Percentiles rank a stretch among this genome's conserved stretches.
Conservation (phyloP, 2,797 vertebrate species). For the Chiroxiphia lanceolata region DNA sequence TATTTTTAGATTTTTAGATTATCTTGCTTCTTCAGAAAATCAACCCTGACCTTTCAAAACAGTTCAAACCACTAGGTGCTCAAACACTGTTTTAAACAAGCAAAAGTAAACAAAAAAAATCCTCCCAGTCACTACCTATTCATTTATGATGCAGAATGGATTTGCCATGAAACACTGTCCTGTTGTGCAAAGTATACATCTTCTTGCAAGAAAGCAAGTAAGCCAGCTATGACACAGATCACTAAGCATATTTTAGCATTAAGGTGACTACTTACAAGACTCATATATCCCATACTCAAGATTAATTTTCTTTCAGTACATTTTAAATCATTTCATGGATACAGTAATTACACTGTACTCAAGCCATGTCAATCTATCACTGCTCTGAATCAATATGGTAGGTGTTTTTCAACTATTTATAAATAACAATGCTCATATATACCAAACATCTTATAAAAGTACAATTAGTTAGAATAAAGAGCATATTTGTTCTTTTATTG, state of each 20-base stretch:
- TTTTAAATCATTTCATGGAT: constrained; percentile 39
- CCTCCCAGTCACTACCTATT: not conserved
- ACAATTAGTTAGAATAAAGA: constrained; percentile 29
- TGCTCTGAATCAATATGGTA: constrained; percentile 19
- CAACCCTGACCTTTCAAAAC: not conserved
- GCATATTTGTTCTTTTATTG: constrained; percentile 17
- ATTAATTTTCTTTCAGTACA: constrained; percentile 43
- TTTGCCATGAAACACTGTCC: not conserved
- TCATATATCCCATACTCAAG: not conserved
- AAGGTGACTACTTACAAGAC: constrained; percentile 1
- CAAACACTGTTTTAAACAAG: not conserved
- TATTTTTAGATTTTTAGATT: not conserved
- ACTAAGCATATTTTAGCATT: not conserved
- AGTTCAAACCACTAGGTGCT: not conserved
- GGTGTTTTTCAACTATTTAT: constrained; percentile 34
- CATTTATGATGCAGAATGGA: not conserved
- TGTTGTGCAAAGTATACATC: not conserved
- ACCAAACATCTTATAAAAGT: constrained; percentile 34
- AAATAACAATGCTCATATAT: constrained; percentile 24
- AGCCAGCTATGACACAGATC: not conserved
- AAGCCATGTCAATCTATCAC: constrained; percentile 10
- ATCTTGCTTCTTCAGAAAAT: not conserved
- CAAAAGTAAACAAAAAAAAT: not conserved
- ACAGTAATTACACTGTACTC: constrained; percentile 24
- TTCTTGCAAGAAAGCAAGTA: not conserved